phyloP scores from a whole-genome alignment of 2,888 invertebrate species.

The Norana najaformis region DNA sequence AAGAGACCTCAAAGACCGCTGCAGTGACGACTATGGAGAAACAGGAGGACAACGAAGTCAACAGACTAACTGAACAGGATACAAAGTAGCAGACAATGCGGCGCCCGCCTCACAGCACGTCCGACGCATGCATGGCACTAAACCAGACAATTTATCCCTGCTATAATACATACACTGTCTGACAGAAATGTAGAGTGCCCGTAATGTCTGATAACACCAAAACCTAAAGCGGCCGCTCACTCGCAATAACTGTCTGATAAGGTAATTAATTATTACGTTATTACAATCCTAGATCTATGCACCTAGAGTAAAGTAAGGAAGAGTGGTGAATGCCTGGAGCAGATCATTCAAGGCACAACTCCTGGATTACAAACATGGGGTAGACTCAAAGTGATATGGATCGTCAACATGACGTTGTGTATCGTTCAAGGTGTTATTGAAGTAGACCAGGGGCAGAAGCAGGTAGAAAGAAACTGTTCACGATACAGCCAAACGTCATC shows the following conservation, averaged over 20 bases:
- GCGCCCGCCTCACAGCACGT: neutral
- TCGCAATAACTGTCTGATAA: neutral
- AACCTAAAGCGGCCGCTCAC: neutral
- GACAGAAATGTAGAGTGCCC: neutral
- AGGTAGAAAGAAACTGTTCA: too few species aligned
- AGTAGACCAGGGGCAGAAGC: too few species aligned
- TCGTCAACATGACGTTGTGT: too few species aligned
- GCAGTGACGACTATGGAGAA: neutral
- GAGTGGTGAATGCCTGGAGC: too few species aligned
- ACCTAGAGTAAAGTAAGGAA: too few species aligned
- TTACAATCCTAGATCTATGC: neutral
- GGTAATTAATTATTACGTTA: neutral
- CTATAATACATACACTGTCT: neutral
- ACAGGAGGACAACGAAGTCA: neutral
- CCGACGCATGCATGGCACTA: neutral
- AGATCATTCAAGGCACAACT: too few species aligned
- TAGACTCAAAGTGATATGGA: too few species aligned
- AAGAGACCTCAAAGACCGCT: neutral
- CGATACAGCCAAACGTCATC: too few species aligned
- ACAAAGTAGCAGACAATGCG: neutral
- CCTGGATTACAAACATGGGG: too few species aligned
- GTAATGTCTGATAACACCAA: neutral
- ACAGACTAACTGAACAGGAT: neutral
- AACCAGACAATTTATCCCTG: neutral
- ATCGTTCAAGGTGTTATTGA: too few species aligned